phyloP scores from a whole-genome alignment of 1,140 invertebrate genomes.

The Drosophila leontia region DNA sequence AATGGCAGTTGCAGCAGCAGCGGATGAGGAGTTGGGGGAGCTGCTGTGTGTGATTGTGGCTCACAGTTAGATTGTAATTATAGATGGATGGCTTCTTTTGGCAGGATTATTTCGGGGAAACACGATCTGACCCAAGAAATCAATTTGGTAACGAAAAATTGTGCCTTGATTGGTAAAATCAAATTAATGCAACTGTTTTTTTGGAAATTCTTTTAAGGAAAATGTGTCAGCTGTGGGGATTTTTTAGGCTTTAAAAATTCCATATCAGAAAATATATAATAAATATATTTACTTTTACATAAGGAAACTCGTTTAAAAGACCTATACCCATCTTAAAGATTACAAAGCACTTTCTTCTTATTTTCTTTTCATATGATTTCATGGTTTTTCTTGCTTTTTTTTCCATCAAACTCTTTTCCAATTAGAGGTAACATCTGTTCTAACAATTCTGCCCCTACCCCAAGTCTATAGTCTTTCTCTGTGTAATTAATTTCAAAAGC shows the following conservation, averaged over 20 bases:
- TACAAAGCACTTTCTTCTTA: neutral
- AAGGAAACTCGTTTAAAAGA: too few relatives aligned
- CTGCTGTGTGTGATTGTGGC: constrained; percentile 17
- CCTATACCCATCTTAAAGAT: too few relatives aligned
- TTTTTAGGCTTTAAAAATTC: neutral
- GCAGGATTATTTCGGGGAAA: constrained; percentile 19
- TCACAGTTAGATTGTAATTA: constrained; percentile 54
- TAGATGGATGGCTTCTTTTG: constrained; percentile 39
- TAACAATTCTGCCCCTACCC: constrained; percentile 27
- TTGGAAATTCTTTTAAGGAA: neutral
- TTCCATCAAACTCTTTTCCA: neutral
- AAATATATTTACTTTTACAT: neutral
- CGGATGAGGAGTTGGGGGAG: constrained; percentile 1
- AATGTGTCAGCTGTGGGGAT: neutral
- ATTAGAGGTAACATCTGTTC: constrained; percentile 48
- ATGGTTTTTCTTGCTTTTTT: neutral
- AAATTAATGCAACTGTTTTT: neutral
- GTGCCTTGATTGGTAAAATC: neutral
- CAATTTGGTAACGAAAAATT: constrained; percentile 1
- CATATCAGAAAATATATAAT: too few relatives aligned
- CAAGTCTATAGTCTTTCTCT: constrained; percentile 1
- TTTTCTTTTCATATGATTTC: neutral
- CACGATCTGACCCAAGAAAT: constrained; percentile 39
- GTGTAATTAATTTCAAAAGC: constrained; percentile 53
- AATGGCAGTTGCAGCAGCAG: constrained; percentile 22